Evolutionary conservation across 1,140 invertebrate species (phyloP), one percentile per base, ranked within the genome.

Genomic region (Lordiphosa clarofinis): DNA sequence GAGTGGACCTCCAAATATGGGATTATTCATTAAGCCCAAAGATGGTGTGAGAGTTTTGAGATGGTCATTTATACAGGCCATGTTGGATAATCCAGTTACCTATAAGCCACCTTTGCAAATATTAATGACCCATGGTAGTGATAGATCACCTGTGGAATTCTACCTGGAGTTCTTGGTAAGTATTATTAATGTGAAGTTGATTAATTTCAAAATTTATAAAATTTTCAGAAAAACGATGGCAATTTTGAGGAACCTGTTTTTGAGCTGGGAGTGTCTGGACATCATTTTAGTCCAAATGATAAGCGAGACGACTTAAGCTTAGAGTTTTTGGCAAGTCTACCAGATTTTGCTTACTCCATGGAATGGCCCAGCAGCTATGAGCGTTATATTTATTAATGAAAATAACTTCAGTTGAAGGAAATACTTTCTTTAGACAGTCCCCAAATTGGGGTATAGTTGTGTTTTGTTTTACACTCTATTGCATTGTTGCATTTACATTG

Each of bases 1-100:
- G 73, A 59, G 66, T 91, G 94, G 94, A 43, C 93, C 94, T 0
- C 91, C 93, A 61, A 94, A 95, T 72, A 92, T 94, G 87, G 93
- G 92, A 7, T 89, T 94, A 8, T 92, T 94, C 69, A 79, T 95
- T 13, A 92, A 92, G n/a, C 93, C 94, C 2, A 87, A 90, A 38
- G 73, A 89, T 38, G 91, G 90, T 35, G 94, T 57, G 92, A 44
- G 28, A 15, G 9, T 72, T 12, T 21, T 59, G 7, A 52, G 50
- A 19, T 95, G 94, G 93, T 93, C 91, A 38, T 90, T 95, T 19
- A 73, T 91, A 3, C 79, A 90, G 37, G 90, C 88, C 13, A 87
- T 90, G 65, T 91, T 78, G 71, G 36, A 76, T 62, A 57, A 43
- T 35, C 53, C 68, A 1, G 21, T 60, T 6, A 21, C 13, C 0